Evolutionary conservation across 2,113 vertebrate species (phyloP).

Genomic region (Mesocricetus auratus): DNA sequence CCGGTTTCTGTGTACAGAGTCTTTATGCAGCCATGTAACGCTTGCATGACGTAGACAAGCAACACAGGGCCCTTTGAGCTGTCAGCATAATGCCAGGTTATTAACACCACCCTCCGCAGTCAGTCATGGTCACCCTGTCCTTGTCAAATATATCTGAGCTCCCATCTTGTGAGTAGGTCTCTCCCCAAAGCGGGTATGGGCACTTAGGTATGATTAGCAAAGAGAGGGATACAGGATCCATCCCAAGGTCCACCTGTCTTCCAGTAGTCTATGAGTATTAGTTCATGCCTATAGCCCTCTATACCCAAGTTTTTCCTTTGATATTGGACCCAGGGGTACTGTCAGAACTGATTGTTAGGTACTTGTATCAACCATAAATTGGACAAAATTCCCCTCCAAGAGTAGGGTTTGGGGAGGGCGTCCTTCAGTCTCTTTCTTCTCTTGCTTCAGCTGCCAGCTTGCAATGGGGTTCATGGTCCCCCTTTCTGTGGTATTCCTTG

Average conservation of each 20-base stretch:
- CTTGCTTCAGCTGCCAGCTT: background rate
- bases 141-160: background rate
- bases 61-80: too few relatives aligned
- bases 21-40: too few relatives aligned
- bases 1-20: too few relatives aligned
- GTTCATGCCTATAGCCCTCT: background rate
- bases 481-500: background rate
- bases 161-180: background rate
- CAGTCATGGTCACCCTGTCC: background rate
- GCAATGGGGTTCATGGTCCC: background rate
- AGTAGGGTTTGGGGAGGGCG: too few relatives aligned
- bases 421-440: background rate
- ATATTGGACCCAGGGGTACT: too few relatives aligned
- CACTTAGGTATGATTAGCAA: background rate
- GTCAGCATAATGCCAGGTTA: too few relatives aligned
- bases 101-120: too few relatives aligned
- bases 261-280: background rate
- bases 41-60: too few relatives aligned
- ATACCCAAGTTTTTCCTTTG: background rate
- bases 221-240: background rate
- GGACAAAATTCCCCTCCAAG: too few relatives aligned
- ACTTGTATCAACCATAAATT: background rate
- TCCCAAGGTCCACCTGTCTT: background rate
- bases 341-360: background rate
- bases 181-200: background rate